Percentiles rank a stretch among this genome's conserved stretches.
Evolutionary conservation across 2,113 vertebrate genomes (phyloP).

Genomic region (Erinaceus europaeus): DNA sequence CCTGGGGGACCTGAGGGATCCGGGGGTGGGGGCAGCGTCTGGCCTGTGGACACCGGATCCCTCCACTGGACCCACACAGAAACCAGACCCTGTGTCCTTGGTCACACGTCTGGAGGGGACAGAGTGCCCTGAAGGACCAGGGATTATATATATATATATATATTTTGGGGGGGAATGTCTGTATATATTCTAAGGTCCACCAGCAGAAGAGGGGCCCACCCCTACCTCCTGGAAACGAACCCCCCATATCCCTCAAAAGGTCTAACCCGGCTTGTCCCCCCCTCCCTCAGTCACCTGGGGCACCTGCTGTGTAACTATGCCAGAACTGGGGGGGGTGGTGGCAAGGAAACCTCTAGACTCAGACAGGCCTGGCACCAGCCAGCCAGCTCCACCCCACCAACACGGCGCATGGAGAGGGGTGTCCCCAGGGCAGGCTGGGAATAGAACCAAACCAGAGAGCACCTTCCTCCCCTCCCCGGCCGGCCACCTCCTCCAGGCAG

Average conservation of each 20-base stretch:
- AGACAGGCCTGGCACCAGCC: background rate
- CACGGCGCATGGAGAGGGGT: background rate
- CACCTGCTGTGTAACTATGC: no score
- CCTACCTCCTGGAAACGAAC: no score
- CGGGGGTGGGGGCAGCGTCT: conserved; percentile 23
- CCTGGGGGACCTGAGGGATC: background rate
- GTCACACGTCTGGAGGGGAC: conserved; percentile 34
- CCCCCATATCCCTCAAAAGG: no score
- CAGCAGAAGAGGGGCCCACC: no score
- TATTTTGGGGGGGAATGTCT: no score
- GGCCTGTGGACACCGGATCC: conserved; percentile 51
- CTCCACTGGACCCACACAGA: conserved; percentile 22
- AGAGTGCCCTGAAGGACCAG: no score
- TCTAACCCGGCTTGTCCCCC: no score
- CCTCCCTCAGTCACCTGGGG: no score
- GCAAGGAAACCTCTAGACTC: background rate
- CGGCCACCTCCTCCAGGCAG: no score
- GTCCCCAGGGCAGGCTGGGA: conserved; percentile 51
- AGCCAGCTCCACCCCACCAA: background rate
- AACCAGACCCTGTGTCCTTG: conserved; percentile 56
- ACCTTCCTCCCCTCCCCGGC: background rate
- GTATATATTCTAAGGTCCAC: no score
- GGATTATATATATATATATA: no score
- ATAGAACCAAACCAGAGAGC: conserved; percentile 24
- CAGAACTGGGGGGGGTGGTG: no score